Percentiles rank a stretch among this genome's conserved stretches.
phyloP scores from a whole-genome alignment of 2,888 invertebrate species.

The Lasioglossum calceatum region DNA sequence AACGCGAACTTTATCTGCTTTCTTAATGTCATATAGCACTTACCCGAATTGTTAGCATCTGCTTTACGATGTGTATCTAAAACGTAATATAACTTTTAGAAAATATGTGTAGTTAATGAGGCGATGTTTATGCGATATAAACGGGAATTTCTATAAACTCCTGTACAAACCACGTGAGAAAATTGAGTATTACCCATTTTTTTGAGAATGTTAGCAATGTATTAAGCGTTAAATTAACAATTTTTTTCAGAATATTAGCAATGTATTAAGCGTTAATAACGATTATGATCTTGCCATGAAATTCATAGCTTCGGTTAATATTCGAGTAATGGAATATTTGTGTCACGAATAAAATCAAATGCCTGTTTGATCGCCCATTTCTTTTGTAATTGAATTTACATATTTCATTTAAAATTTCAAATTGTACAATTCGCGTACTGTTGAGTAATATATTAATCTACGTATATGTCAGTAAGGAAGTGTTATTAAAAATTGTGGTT shows the following conservation, averaged over 20 bases:
- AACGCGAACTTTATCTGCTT: slow-evolving; percentile 28
- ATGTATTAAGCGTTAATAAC: background rate
- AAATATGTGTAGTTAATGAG: background rate
- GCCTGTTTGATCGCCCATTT: background rate
- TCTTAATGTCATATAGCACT: background rate
- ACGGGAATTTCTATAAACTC: background rate
- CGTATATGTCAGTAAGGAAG: background rate
- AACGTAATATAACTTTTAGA: background rate
- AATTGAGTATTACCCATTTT: background rate
- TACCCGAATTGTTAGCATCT: background rate
- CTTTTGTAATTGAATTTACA: background rate
- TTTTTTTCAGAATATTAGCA: background rate
- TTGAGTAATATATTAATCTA: background rate
- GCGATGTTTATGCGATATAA: background rate
- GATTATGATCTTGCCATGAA: background rate
- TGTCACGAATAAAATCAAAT: background rate
- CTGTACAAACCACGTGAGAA: background rate
- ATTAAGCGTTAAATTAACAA: background rate
- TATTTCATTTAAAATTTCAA: background rate
- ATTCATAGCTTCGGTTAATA: background rate
- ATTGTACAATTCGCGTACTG: background rate
- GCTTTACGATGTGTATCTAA: background rate
- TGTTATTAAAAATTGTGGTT: background rate
- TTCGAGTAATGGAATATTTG: background rate
- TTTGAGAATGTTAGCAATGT: background rate